Evolutionary conservation across 2,888 invertebrate species (phyloP), one percentile per base, ranked within the genome.

Genomic region (Bombyx huttoni): DNA sequence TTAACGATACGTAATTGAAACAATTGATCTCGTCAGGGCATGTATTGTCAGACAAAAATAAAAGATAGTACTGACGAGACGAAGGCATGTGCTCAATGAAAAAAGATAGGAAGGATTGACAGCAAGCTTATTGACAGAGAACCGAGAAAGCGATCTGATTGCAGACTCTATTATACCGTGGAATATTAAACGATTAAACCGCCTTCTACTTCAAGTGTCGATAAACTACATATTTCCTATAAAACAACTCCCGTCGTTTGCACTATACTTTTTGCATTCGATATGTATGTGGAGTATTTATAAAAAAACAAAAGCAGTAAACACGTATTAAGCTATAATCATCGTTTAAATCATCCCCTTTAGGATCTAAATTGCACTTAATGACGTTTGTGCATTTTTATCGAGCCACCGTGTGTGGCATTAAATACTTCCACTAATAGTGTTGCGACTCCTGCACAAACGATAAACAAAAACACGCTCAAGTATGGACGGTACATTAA

Each of bases 401-500:
- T 51, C 48, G 48, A 51, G 59, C 53, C 72, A 61, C 67, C 63
- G 76, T 77, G 77, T 78, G 81, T 78, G 80, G 78, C 65, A 67
- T 62, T 57, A 61, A 58, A 72, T 74, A 70, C 63, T 65, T 70
- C 68, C 74, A 68, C 69, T 80, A 78, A 78, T 78, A 75, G 75
- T 70, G 66, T 68, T 63, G 60, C 65, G 63, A 64, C 66, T 68
- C 70, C 68, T 63, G 68, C 64, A 64, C 73, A 68, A 70, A 70
- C 63, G 65, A 75, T 78, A 79, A 80, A 70, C 76, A 83, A 81
- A 79, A 76, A 81, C 71, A 75, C 75, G 73, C 74, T 63, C 66
- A 64, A 71, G 72, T 73, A 76, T 66, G 63, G 75, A 67, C 70
- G 81, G 65, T 82, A 84, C 82, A 88, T 86, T 88, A 88, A 74